A percentile compares a stretch with the other conserved stretches of the same genome.
These are phyloP conservation scores for Nineta flava DNA, from an alignment of 2,888 invertebrate species.

Conservation along the genomic window DNA sequence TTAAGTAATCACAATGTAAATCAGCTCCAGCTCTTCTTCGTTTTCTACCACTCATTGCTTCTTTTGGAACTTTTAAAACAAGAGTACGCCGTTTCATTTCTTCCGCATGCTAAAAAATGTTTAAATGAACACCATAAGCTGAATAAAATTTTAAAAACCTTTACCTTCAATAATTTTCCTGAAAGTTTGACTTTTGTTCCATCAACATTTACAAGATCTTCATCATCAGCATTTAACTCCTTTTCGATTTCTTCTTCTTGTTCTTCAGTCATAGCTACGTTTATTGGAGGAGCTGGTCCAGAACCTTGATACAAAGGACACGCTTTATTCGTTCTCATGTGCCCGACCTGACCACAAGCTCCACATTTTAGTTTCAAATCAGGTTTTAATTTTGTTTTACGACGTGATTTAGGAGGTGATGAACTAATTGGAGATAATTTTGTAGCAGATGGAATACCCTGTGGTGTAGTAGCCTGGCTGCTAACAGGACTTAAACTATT, in stretches of 20 bases:
- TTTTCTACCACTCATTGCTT: slow-evolving; percentile 42
- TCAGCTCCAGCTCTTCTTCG: slow-evolving; percentile 50
- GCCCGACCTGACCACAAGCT: slow-evolving; percentile 81
- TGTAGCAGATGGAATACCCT: slow-evolving; percentile 27
- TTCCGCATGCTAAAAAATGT: slow-evolving; percentile 55
- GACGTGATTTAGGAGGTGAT: slow-evolving; percentile 46
- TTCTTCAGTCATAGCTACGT: slow-evolving; percentile 62
- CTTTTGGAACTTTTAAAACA: slow-evolving; percentile 62
- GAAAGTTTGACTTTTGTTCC: slow-evolving; percentile 88
- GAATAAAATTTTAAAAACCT: background rate
- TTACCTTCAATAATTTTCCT: slow-evolving; percentile 67
- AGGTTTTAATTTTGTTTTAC: slow-evolving; percentile 74
- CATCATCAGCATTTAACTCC: slow-evolving; percentile 61
- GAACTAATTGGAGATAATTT: slow-evolving; percentile 24
- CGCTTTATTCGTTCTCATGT: slow-evolving; percentile 88
- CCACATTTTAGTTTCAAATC: slow-evolving; percentile 90
- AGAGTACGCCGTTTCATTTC: slow-evolving; percentile 67
- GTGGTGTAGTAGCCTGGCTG: slow-evolving; percentile 9
- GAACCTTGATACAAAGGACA: slow-evolving; percentile 82
- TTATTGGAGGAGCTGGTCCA: slow-evolving; percentile 44
- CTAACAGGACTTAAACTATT: slow-evolving; percentile 2
- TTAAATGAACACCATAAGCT: background rate
- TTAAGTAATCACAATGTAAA: slow-evolving; percentile 79
- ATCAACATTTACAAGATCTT: slow-evolving; percentile 82
- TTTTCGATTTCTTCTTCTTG: slow-evolving; percentile 69